phyloP scores from a whole-genome alignment of 2,113 vertebrate genomes.

The Leptobrachium leishanense region DNA sequence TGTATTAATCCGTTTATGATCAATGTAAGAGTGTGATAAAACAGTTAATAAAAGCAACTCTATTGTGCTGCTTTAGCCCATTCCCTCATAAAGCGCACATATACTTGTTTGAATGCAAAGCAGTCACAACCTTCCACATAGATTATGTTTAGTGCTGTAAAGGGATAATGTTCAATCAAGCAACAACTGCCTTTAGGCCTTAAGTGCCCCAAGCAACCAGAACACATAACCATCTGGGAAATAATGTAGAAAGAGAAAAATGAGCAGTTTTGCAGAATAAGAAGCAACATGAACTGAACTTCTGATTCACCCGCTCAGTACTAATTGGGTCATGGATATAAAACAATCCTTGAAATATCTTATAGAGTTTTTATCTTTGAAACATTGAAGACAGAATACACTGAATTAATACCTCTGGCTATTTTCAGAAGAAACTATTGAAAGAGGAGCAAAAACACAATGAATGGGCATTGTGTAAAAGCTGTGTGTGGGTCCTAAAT shows the following conservation, averaged over 20 bases:
- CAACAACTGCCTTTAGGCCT: slow-evolving; percentile 52
- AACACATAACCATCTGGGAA: slow-evolving; percentile 41
- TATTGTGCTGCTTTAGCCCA: not conserved
- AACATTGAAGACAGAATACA: not conserved
- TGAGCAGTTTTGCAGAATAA: slow-evolving; percentile 21
- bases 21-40: not conserved
- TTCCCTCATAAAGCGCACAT: slow-evolving; percentile 8
- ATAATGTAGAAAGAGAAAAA: slow-evolving; percentile 9
- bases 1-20: too few species aligned
- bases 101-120: slow-evolving; percentile 27
- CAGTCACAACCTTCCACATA: slow-evolving; percentile 37
- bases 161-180: slow-evolving; percentile 55
- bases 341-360: not conserved
- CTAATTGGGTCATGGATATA: slow-evolving; percentile 1
- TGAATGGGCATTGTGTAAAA: too few species aligned
- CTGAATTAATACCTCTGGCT: not conserved
- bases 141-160: slow-evolving; percentile 47
- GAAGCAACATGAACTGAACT: slow-evolving; percentile 31
- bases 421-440: too few species aligned
- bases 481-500: too few species aligned
- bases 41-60: not conserved
- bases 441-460: too few species aligned
- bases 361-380: not conserved
- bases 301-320: slow-evolving; percentile 7
- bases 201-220: slow-evolving; percentile 39